Percentiles rank a stretch among this genome's conserved stretches.
Evolutionary conservation across 2,888 invertebrate species (phyloP).

Genomic region (Drosophila multiciliata): DNA sequence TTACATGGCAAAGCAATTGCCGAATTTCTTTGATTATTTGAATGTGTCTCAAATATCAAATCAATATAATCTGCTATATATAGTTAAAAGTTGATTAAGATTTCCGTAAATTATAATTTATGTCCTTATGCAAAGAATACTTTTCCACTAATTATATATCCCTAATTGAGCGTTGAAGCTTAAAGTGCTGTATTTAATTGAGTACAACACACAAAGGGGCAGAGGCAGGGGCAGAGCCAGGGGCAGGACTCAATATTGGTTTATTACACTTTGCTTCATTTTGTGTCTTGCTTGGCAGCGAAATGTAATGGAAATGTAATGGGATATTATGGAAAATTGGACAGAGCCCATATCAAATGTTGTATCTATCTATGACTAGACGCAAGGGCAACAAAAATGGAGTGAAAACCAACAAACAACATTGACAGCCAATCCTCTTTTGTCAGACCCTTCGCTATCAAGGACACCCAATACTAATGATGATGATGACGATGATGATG

Average conservation of each 20-base stretch:
- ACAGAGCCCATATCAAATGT: slow-evolving; percentile 9
- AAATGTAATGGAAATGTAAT: slow-evolving; percentile 26
- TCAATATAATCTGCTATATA: not conserved
- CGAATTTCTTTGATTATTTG: not conserved
- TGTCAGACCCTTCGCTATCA: not conserved
- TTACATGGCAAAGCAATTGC: not conserved
- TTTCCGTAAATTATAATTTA: not conserved
- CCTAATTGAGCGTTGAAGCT: not conserved
- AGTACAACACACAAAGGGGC: not conserved
- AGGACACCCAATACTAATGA: slow-evolving; percentile 30
- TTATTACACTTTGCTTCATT: not conserved
- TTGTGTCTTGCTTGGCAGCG: not conserved
- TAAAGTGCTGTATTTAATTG: not conserved
- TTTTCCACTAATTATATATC: not conserved
- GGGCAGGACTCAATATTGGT: not conserved
- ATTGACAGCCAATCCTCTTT: slow-evolving; percentile 28
- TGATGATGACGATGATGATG: slow-evolving; percentile 17
- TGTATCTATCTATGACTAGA: slow-evolving; percentile 11
- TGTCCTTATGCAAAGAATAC: not conserved
- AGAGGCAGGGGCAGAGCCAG: not conserved
- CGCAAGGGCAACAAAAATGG: slow-evolving; percentile 1
- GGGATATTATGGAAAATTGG: slow-evolving; percentile 22
- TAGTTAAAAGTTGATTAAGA: not conserved
- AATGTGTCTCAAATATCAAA: not conserved
- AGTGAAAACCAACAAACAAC: slow-evolving; percentile 4